A percentile compares a stretch with the other conserved stretches of the same genome.
Evolutionary conservation across 2,797 vertebrate genomes (phyloP).

Genomic region (Mycteria americana): DNA sequence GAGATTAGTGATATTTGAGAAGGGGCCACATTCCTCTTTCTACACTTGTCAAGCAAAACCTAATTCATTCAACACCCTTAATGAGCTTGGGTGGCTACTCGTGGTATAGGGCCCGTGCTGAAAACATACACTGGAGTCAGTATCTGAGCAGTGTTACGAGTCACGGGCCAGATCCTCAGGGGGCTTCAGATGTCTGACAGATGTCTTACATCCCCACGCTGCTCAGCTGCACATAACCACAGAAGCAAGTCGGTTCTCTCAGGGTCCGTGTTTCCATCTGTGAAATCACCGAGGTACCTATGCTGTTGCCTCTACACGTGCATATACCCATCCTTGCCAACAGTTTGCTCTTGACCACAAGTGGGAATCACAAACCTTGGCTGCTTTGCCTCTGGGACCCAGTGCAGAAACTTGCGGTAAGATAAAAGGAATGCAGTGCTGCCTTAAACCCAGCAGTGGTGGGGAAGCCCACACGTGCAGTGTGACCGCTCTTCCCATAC

Average conservation of each 20-base stretch:
- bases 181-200: not conserved
- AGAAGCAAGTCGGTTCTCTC: not conserved
- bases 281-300: not conserved
- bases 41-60: not conserved
- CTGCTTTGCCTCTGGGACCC: not conserved
- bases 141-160: not conserved
- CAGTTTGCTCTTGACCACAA: not conserved
- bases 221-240: not conserved
- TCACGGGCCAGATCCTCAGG: not conserved
- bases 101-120: not conserved
- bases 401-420: not conserved
- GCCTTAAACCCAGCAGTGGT: not conserved
- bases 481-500: not conserved
- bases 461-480: not conserved
- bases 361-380: not conserved
- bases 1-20: not conserved
- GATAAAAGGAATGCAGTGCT: not conserved
- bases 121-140: not conserved
- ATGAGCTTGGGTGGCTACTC: not conserved
- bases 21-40: not conserved
- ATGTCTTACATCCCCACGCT: not conserved
- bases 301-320: accelerated
- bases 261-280: not conserved
- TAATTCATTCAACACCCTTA: not conserved
- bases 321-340: not conserved